These are phyloP conservation scores for Hipposideros armiger DNA, from an alignment of 2,113 vertebrate genomes.

Conservation along the genomic window DNA sequence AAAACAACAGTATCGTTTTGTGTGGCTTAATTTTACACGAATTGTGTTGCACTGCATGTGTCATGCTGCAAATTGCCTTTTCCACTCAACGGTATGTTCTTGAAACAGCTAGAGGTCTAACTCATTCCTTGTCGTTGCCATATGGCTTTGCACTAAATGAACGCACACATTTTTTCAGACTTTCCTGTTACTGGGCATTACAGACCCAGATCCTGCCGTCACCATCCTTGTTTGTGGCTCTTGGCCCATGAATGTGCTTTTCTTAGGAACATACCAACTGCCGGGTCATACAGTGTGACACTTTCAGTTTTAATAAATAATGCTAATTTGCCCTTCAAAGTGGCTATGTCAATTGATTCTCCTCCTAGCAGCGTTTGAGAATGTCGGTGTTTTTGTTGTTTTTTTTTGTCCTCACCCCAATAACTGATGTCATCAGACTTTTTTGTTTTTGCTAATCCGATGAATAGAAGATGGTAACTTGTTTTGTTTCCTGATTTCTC, in stretches of 20 bases:
- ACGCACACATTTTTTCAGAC: not conserved
- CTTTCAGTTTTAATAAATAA: constrained; percentile 73
- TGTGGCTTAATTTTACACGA: not conserved
- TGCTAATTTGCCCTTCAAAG: constrained; percentile 66
- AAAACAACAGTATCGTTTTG: not conserved
- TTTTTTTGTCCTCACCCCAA: not conserved
- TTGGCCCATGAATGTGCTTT: constrained; percentile 2
- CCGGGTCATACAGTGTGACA: constrained; percentile 43
- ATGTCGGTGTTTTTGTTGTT: not conserved
- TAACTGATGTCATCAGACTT: not conserved
- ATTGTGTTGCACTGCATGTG: too few relatives aligned
- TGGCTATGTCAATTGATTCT: not conserved
- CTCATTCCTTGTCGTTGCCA: not conserved
- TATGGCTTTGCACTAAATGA: not conserved
- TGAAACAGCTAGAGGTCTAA: not conserved
- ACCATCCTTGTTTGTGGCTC: not conserved
- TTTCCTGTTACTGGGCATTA: not conserved
- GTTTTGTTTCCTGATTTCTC: constrained; percentile 11
- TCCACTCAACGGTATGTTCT: not conserved
- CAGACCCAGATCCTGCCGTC: not conserved
- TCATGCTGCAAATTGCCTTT: not conserved
- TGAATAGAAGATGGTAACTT: not conserved
- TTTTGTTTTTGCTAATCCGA: not conserved
- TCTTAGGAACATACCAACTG: constrained; percentile 55
- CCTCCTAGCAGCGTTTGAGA: not conserved